phyloP scores from a whole-genome alignment of 1,140 invertebrate genomes.

The Onthophagus taurus region DNA sequence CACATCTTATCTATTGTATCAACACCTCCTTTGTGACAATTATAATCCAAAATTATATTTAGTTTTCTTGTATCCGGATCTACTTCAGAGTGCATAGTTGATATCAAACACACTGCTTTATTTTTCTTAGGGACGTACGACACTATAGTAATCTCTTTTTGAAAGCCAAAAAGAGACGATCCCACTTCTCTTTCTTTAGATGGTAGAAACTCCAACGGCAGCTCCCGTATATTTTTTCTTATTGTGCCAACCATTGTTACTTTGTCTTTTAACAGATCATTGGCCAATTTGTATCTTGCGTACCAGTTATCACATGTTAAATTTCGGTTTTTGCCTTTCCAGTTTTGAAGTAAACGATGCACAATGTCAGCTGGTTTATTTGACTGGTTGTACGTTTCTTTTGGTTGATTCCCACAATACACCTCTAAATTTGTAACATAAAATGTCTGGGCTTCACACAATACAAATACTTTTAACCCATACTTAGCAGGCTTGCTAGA shows the following conservation, averaged over 20 bases:
- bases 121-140: constrained; percentile 5
- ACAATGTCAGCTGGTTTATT: background rate
- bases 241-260: constrained; percentile 30
- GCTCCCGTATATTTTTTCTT: constrained; percentile 32
- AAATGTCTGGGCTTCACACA: constrained; percentile 29
- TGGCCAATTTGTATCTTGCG: constrained; percentile 12
- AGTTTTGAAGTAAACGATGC: background rate
- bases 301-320: constrained; percentile 19
- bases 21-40: constrained; percentile 37
- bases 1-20: constrained; percentile 36
- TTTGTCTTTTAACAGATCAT: constrained; percentile 21
- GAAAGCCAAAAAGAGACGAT: constrained; percentile 21
- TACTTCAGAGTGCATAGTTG: background rate
- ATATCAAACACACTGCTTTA: background rate
- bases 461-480: constrained; percentile 32
- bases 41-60: constrained; percentile 32
- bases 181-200: constrained; percentile 10
- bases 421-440: constrained; percentile 32
- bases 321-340: constrained; percentile 6
- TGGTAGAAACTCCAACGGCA: constrained; percentile 27
- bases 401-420: no score
- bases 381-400: background rate
- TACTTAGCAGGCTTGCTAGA: constrained; percentile 34
- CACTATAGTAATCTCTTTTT: constrained; percentile 12
- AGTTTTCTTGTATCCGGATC: constrained; percentile 23